These are phyloP conservation scores for Hypotaenidia okinawae DNA, from an alignment of 2,797 vertebrate genomes.

Conservation along the genomic window DNA sequence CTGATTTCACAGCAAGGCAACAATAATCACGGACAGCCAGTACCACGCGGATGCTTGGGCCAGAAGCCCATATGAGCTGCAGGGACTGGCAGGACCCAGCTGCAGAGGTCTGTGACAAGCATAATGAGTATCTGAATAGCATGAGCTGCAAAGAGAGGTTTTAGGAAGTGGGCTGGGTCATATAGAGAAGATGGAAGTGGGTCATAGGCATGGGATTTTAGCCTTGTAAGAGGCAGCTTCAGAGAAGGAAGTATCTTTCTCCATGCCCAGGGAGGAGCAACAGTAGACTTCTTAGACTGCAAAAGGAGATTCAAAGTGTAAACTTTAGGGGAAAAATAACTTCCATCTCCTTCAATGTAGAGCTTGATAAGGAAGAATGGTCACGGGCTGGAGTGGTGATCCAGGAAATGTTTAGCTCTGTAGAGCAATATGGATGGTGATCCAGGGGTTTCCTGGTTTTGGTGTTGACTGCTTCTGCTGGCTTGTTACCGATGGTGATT, in stretches of 20 bases:
- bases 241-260: background rate
- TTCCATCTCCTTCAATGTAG: background rate
- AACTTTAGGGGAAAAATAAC: background rate
- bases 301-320: background rate
- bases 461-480: background rate
- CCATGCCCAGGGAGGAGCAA: background rate
- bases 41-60: rapidly evolving
- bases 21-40: background rate
- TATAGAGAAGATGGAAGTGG: background rate
- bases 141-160: background rate
- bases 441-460: background rate
- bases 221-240: background rate
- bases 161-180: background rate
- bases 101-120: background rate
- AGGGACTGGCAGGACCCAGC: background rate
- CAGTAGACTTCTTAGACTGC: background rate
- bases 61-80: background rate
- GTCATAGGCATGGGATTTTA: background rate
- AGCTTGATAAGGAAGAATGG: background rate
- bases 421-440: background rate
- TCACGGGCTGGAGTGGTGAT: background rate
- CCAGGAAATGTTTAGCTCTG: background rate
- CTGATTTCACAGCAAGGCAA: background rate
- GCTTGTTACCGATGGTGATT: background rate
- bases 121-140: background rate